Evolutionary conservation across 2,888 invertebrate species (phyloP), one percentile per base, ranked within the genome.

Genomic region (Heliconius ismenius): DNA sequence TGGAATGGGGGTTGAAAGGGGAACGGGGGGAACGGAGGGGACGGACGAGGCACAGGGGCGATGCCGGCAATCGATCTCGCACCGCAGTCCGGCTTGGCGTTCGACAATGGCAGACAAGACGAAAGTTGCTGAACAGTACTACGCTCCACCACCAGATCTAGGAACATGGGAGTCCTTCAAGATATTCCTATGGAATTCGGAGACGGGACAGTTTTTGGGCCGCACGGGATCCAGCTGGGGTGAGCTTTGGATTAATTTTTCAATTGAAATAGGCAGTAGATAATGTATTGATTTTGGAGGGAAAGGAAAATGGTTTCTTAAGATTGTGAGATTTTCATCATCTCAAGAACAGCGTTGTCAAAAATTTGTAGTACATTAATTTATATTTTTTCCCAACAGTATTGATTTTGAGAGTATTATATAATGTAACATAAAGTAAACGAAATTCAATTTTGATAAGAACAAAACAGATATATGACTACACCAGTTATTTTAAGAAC

Each of bases 171-270:
- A 98, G 93, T 95, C 96, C 86, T 96, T 98, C 95, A 96, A 95
- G 91, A 94, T 95, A 87, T 98, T 98, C 95, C 91, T 98, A 83
- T 98, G 97, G 97, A 98, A 99, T 95, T 96, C 97, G 84, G 98
- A 98, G 93, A 98, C 98, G 80, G 96, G 96, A 87, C 98, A 98
- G 94, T 96, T 98, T 91, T 95, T 98, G 85, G 98, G 98, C 85
- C 96, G 98, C 85, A 98, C 98, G 81, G 98, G 97, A 85, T 95
- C 96, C 88, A 98, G 98, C 94, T 99, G 99, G 99, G 98, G 98
- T 98, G 90, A 98, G 98, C 97, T 74, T 80, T 64, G 32, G 24
- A 24, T 18, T 11, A 63, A 21, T 26, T 21, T 9, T 24, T 11
- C 0, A 32, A 15, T 39, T 49, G 26, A 64, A 70, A 74, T 79